Evolutionary conservation across 2,113 vertebrate genomes (phyloP).

Genomic region (Ochotona princeps): DNA sequence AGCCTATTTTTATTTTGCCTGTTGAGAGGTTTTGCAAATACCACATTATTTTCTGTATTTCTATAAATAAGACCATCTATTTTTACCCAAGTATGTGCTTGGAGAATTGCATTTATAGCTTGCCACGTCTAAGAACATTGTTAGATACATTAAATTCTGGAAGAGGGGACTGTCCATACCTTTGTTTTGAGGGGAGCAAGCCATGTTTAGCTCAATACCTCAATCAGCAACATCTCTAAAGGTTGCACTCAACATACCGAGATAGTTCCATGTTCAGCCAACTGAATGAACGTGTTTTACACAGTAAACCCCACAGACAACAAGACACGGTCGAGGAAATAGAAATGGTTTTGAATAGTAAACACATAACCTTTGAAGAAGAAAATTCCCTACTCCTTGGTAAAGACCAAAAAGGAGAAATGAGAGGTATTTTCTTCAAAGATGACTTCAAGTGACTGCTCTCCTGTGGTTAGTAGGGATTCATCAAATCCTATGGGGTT

Average conservation of each 20-base stretch:
- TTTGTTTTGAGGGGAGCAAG: not conserved
- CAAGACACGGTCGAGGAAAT: slow-evolving; percentile 9
- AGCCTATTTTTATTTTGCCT: slow-evolving; percentile 16
- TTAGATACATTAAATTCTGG: not conserved
- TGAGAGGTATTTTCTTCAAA: slow-evolving; percentile 42
- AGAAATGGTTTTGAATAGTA: slow-evolving; percentile 45
- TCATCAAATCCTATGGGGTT: not conserved
- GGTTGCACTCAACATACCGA: not conserved
- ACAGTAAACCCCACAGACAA: slow-evolving; percentile 46
- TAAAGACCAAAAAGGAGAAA: slow-evolving; percentile 29
- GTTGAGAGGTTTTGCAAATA: not conserved
- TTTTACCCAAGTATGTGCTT: slow-evolving; percentile 39
- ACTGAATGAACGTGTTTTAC: not conserved
- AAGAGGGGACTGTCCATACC: not conserved
- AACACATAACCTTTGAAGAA: slow-evolving; percentile 62
- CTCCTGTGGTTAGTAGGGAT: not conserved
- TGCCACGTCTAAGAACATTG: not conserved
- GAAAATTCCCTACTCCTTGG: slow-evolving; percentile 47
- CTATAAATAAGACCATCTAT: not conserved
- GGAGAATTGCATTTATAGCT: not conserved
- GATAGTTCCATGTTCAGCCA: not conserved
- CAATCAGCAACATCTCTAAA: not conserved
- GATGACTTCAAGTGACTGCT: slow-evolving; percentile 36
- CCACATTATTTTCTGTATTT: not conserved
- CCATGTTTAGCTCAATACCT: slow-evolving; percentile 30